Base-by-base conservation (phyloP, 2,888 invertebrate genomes). In the Nyleta sp. region DNA sequence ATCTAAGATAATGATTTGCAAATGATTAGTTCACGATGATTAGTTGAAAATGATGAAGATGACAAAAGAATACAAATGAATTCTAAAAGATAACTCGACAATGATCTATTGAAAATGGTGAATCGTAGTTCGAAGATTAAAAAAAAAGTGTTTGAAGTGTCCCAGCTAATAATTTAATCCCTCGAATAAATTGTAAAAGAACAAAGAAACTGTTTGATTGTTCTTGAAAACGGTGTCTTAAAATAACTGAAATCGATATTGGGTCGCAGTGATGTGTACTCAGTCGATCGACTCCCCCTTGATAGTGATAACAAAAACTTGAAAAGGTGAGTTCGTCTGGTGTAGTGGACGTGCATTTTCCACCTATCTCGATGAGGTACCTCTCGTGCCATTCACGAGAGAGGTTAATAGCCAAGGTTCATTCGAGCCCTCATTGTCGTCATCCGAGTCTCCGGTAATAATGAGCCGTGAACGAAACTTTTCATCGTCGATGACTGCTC, bases 371-470 rank as follows among this genome's bases (percentile, higher is more conserved):
- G 65, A 73, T 65, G 73, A 73, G 73, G 57, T 53, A 38, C 28
- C 64, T 50, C 44, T 62, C 46, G 64, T 64, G 53, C 65, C 71
- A 71, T 71, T 59, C 65, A 77, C 59, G 20, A 65, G 71, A 70
- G 71, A 77, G 77, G 71, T 77, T 77, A 77, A 72, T 71, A 77
- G 72, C 67, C 65, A 44, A 71, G 71, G 72, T 65, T 78, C 72
- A 62, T 72, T 72, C 59, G 60, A 72, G 71, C 65, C 76, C 60
- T 77, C 48, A 65, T 77, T 77, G 71, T 77, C 71, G 65, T 71
- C 62, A 53, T 57, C 62, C 55, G 52, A 59, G 59, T 57, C 71
- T 59, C 57, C 53, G 55, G 20, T 50, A 67, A 67, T 78, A 78
- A 78, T 78, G 67, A 77, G 55, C 71, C 67, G 65, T 65, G 59